Evolutionary conservation across 2,113 vertebrate species (phyloP).

Genomic region (Collichthys lucidus): DNA sequence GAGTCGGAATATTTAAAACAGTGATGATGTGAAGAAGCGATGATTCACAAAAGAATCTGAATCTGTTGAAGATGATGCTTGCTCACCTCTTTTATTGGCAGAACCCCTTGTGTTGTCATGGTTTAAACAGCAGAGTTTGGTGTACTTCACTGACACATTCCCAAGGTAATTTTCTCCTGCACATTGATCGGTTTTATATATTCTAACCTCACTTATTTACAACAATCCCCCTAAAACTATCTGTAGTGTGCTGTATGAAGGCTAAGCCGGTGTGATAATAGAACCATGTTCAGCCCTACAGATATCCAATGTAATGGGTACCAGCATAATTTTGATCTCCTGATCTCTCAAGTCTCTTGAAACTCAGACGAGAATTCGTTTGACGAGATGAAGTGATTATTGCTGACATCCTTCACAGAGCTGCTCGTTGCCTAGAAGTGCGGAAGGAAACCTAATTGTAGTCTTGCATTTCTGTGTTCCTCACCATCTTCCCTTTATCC

Average conservation of each 20-base stretch:
- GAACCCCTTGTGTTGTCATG: neutral
- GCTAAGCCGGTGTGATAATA: neutral
- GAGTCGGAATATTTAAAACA: neutral
- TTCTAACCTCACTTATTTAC: neutral
- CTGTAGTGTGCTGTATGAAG: neutral
- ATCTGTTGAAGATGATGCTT: neutral
- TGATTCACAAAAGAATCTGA: neutral
- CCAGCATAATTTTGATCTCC: neutral
- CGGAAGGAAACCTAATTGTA: neutral
- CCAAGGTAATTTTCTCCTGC: neutral
- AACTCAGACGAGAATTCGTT: slow-evolving; percentile 1
- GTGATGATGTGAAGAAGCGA: neutral
- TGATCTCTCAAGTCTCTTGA: neutral
- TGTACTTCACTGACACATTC: neutral
- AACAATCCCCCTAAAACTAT: neutral
- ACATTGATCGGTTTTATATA: neutral
- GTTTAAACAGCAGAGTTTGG: neutral
- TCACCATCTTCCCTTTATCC: neutral
- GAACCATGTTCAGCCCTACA: neutral
- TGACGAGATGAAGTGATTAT: slow-evolving; percentile 4
- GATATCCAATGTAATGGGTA: neutral
- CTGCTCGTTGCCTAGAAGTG: neutral
- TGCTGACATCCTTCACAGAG: slow-evolving; percentile 6
- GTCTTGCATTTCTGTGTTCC: neutral
- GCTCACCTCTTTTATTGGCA: neutral